A percentile compares a stretch with the other conserved stretches of the same genome.
Conservation (phyloP, 2,797 vertebrate species). For the Acrossocheilus fasciatus region DNA sequence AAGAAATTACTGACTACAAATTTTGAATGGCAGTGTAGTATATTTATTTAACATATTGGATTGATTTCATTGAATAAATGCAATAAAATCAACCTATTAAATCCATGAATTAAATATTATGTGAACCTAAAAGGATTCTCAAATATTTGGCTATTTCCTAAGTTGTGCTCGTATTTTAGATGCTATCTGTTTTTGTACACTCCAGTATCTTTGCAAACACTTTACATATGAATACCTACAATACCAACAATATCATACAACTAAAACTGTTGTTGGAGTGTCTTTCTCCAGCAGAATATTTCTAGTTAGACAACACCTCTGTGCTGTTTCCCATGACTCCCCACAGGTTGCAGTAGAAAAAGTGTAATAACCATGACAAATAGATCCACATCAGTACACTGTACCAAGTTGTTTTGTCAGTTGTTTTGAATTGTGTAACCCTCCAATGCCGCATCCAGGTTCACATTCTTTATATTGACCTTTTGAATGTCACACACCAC, state of each 20-base stretch:
- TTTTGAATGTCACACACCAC: constrained; percentile 31
- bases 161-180: background rate
- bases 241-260: background rate
- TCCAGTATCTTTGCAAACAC: background rate
- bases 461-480: constrained; percentile 20
- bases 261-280: too few relatives aligned
- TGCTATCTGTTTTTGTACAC: background rate
- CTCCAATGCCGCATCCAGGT: background rate
- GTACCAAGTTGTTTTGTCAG: background rate
- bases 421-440: background rate
- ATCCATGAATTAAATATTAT: background rate
- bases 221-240: background rate
- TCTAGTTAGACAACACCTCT: background rate
- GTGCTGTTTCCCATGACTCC: background rate
- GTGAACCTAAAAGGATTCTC: background rate
- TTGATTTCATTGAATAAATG: background rate
- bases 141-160: background rate
- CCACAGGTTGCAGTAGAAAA: background rate
- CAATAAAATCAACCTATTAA: background rate
- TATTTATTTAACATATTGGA: background rate
- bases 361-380: background rate
- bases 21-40: background rate
- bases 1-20: background rate
- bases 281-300: background rate
- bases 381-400: background rate